Percentiles rank a stretch among this genome's conserved stretches.
These are phyloP conservation scores for honey bee (Apis mellifera) DNA, from an alignment of 1,140 invertebrate species.

Conservation along the genomic window DNA sequence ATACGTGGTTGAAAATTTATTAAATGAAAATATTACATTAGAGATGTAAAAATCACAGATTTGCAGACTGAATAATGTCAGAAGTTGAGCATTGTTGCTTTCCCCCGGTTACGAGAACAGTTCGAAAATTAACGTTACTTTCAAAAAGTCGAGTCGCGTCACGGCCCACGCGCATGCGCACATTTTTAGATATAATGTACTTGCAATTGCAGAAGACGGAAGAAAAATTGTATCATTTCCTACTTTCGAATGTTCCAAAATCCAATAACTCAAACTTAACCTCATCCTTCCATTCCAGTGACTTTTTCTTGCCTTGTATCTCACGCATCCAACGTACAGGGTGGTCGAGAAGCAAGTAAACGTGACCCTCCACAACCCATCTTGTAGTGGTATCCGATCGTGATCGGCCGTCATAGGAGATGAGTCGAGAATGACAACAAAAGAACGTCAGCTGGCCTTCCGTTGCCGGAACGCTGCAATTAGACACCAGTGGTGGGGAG, in stretches of 20 bases:
- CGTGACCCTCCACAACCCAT: conserved; percentile 25
- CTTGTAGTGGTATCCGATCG: background rate
- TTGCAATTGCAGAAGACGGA: background rate
- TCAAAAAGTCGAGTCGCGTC: background rate
- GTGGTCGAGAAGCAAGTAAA: conserved; percentile 13
- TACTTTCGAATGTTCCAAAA: background rate
- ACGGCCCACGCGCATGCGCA: background rate
- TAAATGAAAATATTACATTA: background rate
- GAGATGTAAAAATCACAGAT: background rate
- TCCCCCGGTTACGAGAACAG: background rate
- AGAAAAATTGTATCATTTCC: background rate
- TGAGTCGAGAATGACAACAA: conserved; percentile 15
- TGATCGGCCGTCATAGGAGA: conserved; percentile 28
- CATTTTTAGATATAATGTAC: background rate
- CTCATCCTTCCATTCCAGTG: too few species aligned
- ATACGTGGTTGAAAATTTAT: background rate
- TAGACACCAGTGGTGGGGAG: background rate
- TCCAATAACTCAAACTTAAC: background rate
- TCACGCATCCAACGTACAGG: background rate
- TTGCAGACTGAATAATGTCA: background rate
- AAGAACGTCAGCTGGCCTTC: conserved; percentile 31
- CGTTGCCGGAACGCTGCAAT: conserved; percentile 22
- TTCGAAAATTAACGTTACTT: background rate
- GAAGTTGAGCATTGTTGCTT: background rate
- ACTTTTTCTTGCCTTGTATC: background rate